Evolutionary conservation across 2,113 vertebrate species (phyloP), one percentile per base, ranked within the genome.

Genomic region (Ranitomeya variabilis): DNA sequence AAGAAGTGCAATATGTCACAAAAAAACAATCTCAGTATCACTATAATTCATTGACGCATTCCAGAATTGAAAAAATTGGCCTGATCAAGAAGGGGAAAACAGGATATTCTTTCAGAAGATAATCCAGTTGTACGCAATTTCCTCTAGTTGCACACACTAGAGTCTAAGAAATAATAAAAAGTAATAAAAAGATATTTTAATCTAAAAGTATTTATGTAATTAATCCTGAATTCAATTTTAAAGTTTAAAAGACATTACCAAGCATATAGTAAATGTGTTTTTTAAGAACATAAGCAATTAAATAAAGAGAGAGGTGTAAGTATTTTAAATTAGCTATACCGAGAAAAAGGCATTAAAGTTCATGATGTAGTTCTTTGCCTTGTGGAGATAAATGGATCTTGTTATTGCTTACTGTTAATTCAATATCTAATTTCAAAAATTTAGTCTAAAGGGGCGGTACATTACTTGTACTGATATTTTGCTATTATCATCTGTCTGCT

Each of bases 341-440:
- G 8, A n/a, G 73, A 85, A 85, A 55, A 74, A 85, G 51, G 67
- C 67, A 85, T 85, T 85, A 59, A 69, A 51, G 83, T 73, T 71
- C 83, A 73, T 85, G 83, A 57, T 74, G 67, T 11, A 85, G 83
- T 51, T 15, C 23, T 14, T 21, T 54, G 51, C 52, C 67, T 85
- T 73, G 83, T 73, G 67, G 73, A 85, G 83, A 85, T 85, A 85
- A 71, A 85, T 73, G 83, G 67, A 18, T 85, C 23, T 73, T 31
- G 54, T 73, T 85, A 85, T 55, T 69, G 55, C 66, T 85, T 85
- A 85, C 67, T 73, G 83, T 73, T 71, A 73, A 85, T 67, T 85
- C 83, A 73, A 85, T 85, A 85, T 73, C 67, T 73, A 85, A 73
- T 85, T 83, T 83, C 69, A 83, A 85, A 74, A 85, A 73, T 74